A percentile compares a stretch with the other conserved stretches of the same genome.
phyloP scores from a whole-genome alignment of 2,888 invertebrate species.

The Punctoribates punctum region DNA sequence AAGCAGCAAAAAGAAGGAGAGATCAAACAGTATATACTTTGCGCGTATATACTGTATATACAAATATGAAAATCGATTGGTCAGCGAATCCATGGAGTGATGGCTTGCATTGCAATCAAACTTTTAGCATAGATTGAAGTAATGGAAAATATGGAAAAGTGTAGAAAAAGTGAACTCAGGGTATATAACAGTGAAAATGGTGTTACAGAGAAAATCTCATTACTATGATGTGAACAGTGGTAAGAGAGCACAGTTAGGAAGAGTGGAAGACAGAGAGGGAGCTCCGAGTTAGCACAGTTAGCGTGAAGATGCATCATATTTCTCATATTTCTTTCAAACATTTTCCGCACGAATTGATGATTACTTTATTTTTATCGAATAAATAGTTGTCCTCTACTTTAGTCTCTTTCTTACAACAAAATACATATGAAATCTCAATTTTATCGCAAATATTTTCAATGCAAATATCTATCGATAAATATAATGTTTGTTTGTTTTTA shows the following conservation, averaged over 20 bases:
- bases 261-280: neutral
- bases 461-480: conserved; percentile 11
- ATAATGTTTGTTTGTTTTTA: conserved; percentile 20
- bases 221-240: conserved; percentile 22
- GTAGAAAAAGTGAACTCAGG: conserved; percentile 18
- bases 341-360: conserved; percentile 37
- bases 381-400: conserved; percentile 10
- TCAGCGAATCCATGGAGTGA: conserved; percentile 29
- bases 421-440: conserved; percentile 25
- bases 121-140: conserved; percentile 30
- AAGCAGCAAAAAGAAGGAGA: conserved; percentile 11
- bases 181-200: neutral
- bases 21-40: neutral
- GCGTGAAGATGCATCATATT: conserved; percentile 38
- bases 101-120: conserved; percentile 25
- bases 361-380: conserved; percentile 36
- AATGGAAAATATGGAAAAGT: conserved; percentile 33
- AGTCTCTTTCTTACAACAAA: neutral
- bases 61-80: conserved; percentile 32
- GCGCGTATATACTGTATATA: neutral
- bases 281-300: conserved; percentile 4
- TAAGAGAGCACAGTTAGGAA: conserved; percentile 4
- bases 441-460: conserved; percentile 24
- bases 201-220: conserved; percentile 34
- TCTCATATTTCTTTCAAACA: conserved; percentile 37